Conservation (phyloP, 2,113 vertebrate genomes). For the Cyanoramphus novaezelandiae region DNA sequence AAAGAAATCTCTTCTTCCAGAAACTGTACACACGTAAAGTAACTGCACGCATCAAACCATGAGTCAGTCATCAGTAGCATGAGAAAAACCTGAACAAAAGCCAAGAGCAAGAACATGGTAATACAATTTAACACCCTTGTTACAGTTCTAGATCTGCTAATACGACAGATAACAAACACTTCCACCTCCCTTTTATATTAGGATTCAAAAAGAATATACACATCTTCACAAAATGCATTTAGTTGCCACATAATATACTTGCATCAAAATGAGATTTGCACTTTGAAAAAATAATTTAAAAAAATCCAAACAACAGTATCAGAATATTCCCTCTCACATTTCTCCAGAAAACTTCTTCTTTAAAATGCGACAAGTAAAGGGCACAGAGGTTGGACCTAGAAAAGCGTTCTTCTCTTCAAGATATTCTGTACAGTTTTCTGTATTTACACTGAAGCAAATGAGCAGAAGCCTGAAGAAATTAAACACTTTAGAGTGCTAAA, state of each 20-base stretch:
- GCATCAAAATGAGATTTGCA: background rate
- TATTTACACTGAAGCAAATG: constrained; percentile 46
- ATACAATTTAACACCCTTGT: background rate
- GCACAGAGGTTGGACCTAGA: background rate
- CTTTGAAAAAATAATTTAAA: background rate
- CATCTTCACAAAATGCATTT: background rate
- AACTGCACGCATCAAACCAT: background rate
- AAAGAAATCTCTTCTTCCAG: background rate
- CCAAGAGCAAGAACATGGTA: background rate
- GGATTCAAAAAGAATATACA: background rate
- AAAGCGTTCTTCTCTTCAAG: background rate
- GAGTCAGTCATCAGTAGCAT: background rate
- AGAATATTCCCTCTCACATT: background rate
- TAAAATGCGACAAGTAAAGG: background rate
- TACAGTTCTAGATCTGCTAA: background rate
- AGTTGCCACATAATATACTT: background rate
- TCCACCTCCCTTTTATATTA: background rate
- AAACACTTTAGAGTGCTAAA: constrained; percentile 74
- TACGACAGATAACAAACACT: background rate
- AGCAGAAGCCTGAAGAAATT: constrained; percentile 70
- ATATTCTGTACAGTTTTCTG: constrained; percentile 29
- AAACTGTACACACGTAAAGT: background rate
- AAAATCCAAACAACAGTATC: background rate
- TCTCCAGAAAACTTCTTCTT: background rate
- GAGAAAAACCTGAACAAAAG: background rate